Percentiles rank a stretch among this genome's conserved stretches.
These are phyloP conservation scores for Recurvirostra avosetta DNA, from an alignment of 2,113 vertebrate genomes.

Conservation along the genomic window DNA sequence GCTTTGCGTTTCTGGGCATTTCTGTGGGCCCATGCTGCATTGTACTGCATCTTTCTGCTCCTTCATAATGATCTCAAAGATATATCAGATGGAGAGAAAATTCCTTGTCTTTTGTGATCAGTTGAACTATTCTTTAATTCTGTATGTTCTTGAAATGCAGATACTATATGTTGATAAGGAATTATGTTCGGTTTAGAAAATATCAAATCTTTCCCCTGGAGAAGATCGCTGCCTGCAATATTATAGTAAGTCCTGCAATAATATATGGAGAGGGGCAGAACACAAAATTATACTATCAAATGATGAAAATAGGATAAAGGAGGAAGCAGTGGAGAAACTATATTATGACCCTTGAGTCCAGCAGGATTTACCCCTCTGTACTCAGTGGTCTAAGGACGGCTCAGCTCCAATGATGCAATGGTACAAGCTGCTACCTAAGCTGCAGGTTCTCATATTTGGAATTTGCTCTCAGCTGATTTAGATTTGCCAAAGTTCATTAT, in stretches of 20 bases:
- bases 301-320: neutral
- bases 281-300: neutral
- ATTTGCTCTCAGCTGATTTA: slow-evolving; percentile 25
- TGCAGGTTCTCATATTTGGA: neutral
- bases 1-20: neutral
- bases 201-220: neutral
- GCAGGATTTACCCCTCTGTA: neutral
- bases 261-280: neutral
- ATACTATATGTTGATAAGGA: neutral
- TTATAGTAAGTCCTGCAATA: neutral
- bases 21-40: neutral
- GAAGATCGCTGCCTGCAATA: neutral
- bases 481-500: slow-evolving; percentile 59
- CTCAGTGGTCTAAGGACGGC: neutral
- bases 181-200: neutral
- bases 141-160: neutral
- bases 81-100: neutral
- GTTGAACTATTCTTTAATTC: neutral
- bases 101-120: neutral
- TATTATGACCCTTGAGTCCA: neutral
- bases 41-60: neutral
- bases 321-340: neutral
- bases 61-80: neutral
- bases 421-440: neutral
- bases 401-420: neutral